Percentiles rank a stretch among this genome's conserved stretches.
Evolutionary conservation across 2,888 invertebrate genomes (phyloP).

Genomic region (Peribatodes rhomboidaria): DNA sequence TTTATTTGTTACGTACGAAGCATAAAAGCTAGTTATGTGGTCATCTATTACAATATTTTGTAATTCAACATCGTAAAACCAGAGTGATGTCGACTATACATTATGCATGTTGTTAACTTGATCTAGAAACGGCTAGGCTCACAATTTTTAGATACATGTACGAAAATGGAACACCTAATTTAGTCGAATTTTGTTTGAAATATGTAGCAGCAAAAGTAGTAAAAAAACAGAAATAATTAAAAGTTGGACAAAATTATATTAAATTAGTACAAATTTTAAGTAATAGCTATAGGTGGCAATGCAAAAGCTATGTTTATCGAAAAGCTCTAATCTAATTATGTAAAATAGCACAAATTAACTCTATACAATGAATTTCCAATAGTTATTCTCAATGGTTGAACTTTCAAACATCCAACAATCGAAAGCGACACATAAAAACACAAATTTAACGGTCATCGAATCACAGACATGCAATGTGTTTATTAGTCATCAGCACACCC

Average conservation of each 20-base stretch:
- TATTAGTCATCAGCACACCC: conserved; percentile 20
- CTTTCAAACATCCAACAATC: conserved; percentile 17
- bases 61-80: conserved; percentile 44
- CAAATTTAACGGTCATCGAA: conserved; percentile 22
- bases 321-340: neutral
- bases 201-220: too few relatives aligned
- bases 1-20: conserved; percentile 55
- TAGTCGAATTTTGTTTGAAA: neutral
- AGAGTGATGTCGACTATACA: conserved; percentile 36
- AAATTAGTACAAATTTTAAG: neutral
- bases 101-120: conserved; percentile 31
- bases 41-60: conserved; percentile 58
- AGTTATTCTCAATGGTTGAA: conserved; percentile 15
- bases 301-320: neutral
- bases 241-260: neutral
- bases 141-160: conserved; percentile 5
- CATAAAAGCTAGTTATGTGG: conserved; percentile 50
- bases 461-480: conserved; percentile 22
- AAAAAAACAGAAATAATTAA: neutral
- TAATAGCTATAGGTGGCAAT: too few relatives aligned
- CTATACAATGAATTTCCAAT: conserved; percentile 5
- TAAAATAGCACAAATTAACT: neutral
- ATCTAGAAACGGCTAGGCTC: conserved; percentile 8
- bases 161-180: neutral
- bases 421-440: conserved; percentile 19